Conservation (phyloP, 2,888 invertebrate species). For the Galeopsomyia nigrocyanea region DNA sequence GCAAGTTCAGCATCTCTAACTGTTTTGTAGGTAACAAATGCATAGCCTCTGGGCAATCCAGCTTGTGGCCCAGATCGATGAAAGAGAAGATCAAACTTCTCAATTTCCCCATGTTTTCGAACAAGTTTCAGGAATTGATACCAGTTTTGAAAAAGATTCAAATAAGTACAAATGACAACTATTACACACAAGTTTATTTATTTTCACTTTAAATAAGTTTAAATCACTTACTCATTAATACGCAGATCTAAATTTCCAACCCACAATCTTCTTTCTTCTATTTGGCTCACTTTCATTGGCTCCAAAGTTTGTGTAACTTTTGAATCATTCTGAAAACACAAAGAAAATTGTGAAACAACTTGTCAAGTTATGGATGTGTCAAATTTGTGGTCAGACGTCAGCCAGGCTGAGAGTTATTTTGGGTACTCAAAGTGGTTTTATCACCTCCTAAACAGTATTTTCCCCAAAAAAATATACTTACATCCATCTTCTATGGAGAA, state of each 20-base stretch:
- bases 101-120: conserved; percentile 93
- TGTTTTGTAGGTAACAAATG: conserved; percentile 88
- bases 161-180: conserved; percentile 36
- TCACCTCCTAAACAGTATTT: no score
- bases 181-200: neutral
- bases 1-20: conserved; percentile 80
- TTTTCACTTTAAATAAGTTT: conserved; percentile 39
- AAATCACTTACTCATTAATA: conserved; percentile 91
- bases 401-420: conserved; percentile 21
- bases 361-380: conserved; percentile 5
- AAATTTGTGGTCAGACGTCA: conserved; percentile 2
- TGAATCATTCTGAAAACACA: conserved; percentile 48
- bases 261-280: conserved; percentile 85
- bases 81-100: conserved; percentile 96
- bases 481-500: conserved; percentile 29
- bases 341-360: conserved; percentile 14
- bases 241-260: conserved; percentile 92
- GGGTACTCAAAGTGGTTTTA: neutral
- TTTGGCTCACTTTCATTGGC: conserved; percentile 71
- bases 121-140: conserved; percentile 96
- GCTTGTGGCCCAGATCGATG: conserved; percentile 91
- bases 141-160: conserved; percentile 76
- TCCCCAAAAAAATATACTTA: neutral
- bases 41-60: conserved; percentile 93
- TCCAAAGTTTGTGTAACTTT: conserved; percentile 73